A percentile compares a stretch with the other conserved stretches of the same genome.
These are phyloP conservation scores for Craniophora ligustri DNA, from an alignment of 2,888 invertebrate species.

Conservation along the genomic window DNA sequence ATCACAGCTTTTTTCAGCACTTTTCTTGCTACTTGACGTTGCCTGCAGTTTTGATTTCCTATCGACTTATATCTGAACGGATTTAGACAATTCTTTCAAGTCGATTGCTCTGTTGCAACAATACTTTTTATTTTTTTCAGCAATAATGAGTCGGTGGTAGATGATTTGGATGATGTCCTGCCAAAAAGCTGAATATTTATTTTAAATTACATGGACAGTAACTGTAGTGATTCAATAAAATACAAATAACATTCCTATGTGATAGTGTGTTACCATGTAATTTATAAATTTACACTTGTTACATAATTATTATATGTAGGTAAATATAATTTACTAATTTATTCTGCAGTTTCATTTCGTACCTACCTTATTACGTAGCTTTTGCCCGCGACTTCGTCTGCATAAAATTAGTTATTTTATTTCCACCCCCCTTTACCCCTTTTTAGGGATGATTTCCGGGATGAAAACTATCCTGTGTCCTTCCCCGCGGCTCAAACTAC, in stretches of 20 bases:
- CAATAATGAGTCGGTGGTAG: slow-evolving; percentile 83
- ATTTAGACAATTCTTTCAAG: too few species aligned
- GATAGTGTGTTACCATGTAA: not conserved
- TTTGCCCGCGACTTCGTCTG: too few species aligned
- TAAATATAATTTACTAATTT: not conserved
- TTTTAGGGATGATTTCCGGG: too few species aligned
- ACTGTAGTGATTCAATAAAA: not conserved
- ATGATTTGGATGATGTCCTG: slow-evolving; percentile 78
- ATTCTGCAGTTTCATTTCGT: not conserved
- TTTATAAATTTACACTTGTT: not conserved
- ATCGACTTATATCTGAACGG: too few species aligned
- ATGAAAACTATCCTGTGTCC: too few species aligned
- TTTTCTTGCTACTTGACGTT: too few species aligned
- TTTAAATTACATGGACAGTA: not conserved
- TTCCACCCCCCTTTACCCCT: too few species aligned
- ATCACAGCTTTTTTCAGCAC: too few species aligned
- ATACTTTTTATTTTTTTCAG: slow-evolving; percentile 85
- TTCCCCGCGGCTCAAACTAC: too few species aligned
- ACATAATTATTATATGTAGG: not conserved
- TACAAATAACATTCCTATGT: not conserved
- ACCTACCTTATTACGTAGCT: not conserved
- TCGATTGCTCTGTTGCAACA: too few species aligned
- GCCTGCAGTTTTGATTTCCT: too few species aligned
- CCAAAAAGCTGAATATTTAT: slow-evolving; percentile 29
- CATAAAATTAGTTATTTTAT: too few species aligned